Evolutionary conservation across 1,140 invertebrate genomes (phyloP), one percentile per base, ranked within the genome.

Genomic region (Orius insidiosus): DNA sequence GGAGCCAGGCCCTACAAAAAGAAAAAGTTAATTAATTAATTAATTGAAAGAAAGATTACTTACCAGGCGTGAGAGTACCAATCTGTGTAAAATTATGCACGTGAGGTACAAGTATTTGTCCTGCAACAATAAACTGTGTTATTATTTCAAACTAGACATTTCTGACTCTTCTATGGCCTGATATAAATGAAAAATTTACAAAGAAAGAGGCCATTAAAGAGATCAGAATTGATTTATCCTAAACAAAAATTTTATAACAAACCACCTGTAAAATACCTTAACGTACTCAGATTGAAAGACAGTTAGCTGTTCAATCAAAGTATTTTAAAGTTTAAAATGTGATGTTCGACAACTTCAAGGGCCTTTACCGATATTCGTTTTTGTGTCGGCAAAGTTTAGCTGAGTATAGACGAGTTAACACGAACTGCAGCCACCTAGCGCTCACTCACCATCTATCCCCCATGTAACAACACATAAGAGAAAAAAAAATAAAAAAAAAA

Each of bases 1-100:
- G 44, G 79, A 80, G 41, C 78, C 83, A 41, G 82, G 80, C 45
- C 83, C 83, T 80, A 60, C 56, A 53, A 51, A 48, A 41, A 46
- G 32, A 7, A 33, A 7, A n/a, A 33, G n/a, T n/a, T 7, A 37
- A 15, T 41, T n/a, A 45, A 49, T 15, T 33, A 6, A 35, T 33
- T 34, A 45, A 11, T n/a, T n/a, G 6, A 18, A 33, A 33, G 5
- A 32, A 31, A 13, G 15, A 50, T 9, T 41, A n/a, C 56, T 70
- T 69, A 75, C 87, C 87, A 60, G 82, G 76, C 59, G 85, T 71
- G 43, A 94, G 78, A 61, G 85, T 80, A 51, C 86, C 86, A 53
- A 73, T 74, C 66, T 93, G 88, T 59, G 78, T 78, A 53, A 88
- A 7, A 68, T 86, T 81, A 66, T 80, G 79, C 61, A 84, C 72